Conservation (phyloP, 2,888 invertebrate genomes). For the Pseudanteris insignis region DNA sequence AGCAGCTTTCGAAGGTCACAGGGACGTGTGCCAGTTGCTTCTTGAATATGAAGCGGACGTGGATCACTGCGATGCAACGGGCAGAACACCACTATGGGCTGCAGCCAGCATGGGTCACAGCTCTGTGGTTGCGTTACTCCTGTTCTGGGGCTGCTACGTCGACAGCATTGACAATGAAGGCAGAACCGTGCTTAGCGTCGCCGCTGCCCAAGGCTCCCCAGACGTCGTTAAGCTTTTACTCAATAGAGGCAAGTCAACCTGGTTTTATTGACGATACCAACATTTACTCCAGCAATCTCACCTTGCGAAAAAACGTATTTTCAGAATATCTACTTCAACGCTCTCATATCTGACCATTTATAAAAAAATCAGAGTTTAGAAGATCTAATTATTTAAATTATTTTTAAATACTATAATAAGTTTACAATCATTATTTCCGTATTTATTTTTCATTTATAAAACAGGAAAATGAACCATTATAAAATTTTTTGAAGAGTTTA, state of each 20-base stretch:
- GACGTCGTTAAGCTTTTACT: conserved; percentile 90
- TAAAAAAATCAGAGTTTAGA: too few relatives aligned
- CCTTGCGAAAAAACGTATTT: neutral
- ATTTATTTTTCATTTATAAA: too few relatives aligned
- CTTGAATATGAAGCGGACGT: conserved; percentile 89
- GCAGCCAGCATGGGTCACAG: conserved; percentile 94
- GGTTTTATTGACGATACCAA: conserved; percentile 7
- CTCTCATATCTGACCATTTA: too few relatives aligned
- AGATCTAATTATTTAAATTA: too few relatives aligned
- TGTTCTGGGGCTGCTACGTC: conserved; percentile 96
- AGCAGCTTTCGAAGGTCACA: conserved; percentile 92
- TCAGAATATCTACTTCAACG: neutral
- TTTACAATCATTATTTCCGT: too few relatives aligned
- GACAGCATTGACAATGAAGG: conserved; percentile 95
- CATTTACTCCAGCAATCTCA: neutral
- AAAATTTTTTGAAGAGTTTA: too few relatives aligned
- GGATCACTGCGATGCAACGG: conserved; percentile 87
- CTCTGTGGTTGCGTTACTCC: conserved; percentile 81
- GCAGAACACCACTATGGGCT: conserved; percentile 89
- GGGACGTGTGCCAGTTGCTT: conserved; percentile 81
- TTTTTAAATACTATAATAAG: too few relatives aligned
- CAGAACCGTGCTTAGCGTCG: conserved; percentile 86
- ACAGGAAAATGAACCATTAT: too few relatives aligned
- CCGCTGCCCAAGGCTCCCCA: conserved; percentile 86
- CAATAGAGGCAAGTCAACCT: conserved; percentile 74